These are phyloP conservation scores for Geotrupes spiniger DNA, from an alignment of 2,888 invertebrate species.

Conservation along the genomic window DNA sequence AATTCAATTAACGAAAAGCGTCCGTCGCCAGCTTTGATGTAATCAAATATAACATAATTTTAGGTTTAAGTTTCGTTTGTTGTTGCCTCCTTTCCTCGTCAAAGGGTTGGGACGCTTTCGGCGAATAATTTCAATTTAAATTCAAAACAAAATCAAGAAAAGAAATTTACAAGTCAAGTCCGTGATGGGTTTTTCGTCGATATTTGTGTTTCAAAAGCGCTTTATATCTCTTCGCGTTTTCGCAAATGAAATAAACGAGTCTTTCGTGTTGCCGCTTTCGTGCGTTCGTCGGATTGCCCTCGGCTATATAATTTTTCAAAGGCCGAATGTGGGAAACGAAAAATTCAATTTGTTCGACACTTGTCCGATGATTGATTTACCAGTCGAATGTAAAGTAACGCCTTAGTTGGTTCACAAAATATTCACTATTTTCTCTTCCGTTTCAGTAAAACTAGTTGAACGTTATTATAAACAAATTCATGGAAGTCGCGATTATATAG, in stretches of 20 bases:
- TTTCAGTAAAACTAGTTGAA: not conserved
- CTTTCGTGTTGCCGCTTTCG: constrained; percentile 19
- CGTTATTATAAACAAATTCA: too few species aligned
- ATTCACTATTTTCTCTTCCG: too few species aligned
- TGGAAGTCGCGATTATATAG: too few species aligned
- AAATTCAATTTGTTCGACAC: constrained; percentile 38
- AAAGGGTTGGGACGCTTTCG: constrained; percentile 1
- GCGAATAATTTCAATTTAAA: constrained; percentile 25
- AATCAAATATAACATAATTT: constrained; percentile 1
- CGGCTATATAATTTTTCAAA: constrained; percentile 39
- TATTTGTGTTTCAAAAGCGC: constrained; percentile 37
- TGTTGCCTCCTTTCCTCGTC: not conserved
- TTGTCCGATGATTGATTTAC: constrained; percentile 15
- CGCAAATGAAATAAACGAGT: constrained; percentile 31
- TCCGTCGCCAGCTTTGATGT: constrained; percentile 1
- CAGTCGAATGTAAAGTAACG: constrained; percentile 11
- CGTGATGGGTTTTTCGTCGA: constrained; percentile 27
- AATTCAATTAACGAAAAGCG: not conserved
- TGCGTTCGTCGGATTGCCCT: constrained; percentile 30
- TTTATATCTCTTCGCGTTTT: constrained; percentile 18
- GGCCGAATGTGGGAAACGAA: constrained; percentile 36
- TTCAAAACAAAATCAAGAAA: constrained; percentile 27
- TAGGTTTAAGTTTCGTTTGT: constrained; percentile 2
- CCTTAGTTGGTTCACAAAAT: too few species aligned
- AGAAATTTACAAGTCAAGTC: constrained; percentile 25